Conservation (phyloP, 2,888 invertebrate species). For the Lasius platythorax region DNA sequence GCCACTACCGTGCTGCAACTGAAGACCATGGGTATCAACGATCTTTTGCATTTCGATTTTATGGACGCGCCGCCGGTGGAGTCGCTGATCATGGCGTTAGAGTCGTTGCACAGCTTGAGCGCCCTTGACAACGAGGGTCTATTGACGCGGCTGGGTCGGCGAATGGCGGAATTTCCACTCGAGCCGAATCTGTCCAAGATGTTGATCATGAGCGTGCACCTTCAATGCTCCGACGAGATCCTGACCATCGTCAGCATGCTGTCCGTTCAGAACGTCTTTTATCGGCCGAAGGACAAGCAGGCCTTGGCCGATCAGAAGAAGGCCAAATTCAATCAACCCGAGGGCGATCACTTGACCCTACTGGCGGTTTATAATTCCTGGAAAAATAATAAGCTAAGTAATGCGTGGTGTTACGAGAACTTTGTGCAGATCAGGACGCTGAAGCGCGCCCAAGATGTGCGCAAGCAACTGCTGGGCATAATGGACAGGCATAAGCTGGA, state of each 20-base stretch:
- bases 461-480: slow-evolving; percentile 98
- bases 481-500: slow-evolving; percentile 99
- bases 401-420: slow-evolving; percentile 99
- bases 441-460: slow-evolving; percentile 98
- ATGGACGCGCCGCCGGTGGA: slow-evolving; percentile 99
- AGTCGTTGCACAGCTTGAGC: slow-evolving; percentile 98
- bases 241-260: slow-evolving; percentile 99
- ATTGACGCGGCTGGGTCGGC: slow-evolving; percentile 90
- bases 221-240: slow-evolving; percentile 99
- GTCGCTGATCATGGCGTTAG: slow-evolving; percentile 98
- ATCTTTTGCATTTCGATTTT: slow-evolving; percentile 99
- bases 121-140: slow-evolving; percentile 98
- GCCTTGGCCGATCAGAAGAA: slow-evolving; percentile 99
- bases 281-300: slow-evolving; percentile 97
- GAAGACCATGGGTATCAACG: slow-evolving; percentile 99
- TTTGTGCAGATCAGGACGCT: slow-evolving; percentile 99
- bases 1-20: slow-evolving; percentile 98
- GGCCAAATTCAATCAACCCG: slow-evolving; percentile 99
- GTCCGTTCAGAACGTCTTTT: slow-evolving; percentile 99
- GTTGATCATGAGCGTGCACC: slow-evolving; percentile 99
- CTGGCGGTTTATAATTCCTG: slow-evolving; percentile 99
- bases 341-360: slow-evolving; percentile 98
- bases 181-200: slow-evolving; percentile 99
- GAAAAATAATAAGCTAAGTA: slow-evolving; percentile 99
- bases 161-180: slow-evolving; percentile 99